Base-by-base conservation (phyloP, 2,797 vertebrate species). In the Eutrigla gurnardus region DNA sequence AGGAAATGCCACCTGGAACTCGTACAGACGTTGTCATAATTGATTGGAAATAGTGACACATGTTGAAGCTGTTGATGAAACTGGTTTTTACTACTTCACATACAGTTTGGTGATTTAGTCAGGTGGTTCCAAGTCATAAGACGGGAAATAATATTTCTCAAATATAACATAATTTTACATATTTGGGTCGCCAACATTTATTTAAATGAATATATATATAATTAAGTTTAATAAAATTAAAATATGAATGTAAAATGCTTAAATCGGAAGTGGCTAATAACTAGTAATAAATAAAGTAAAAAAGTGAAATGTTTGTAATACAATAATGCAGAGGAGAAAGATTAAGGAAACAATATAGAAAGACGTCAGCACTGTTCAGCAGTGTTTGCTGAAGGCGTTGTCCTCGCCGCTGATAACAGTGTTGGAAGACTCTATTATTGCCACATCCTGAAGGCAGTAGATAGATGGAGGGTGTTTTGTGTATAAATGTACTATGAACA, bases 371-470 rank as follows among this genome's bases (percentile, higher is more conserved):
- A 25, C 3, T 25, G 47, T 11, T 74, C 25, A 80, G 57, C 25
- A 25, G 57, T 78, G 64, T 15, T 13, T 52, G 32, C 49, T 40
- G 47, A 15, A 52, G 46, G 17, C 0, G 6, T 1, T 1, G 32
- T 37, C 2, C 2, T 39, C 6, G 0, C 12, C 7, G 6, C 37
- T 77, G 60, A 81, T 82, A 78, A 61, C 11, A 25, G 18, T 0
- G 47, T 32, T 50, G 43, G 50, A 37, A 85, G 81, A 69, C 25
- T 11, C 11, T 61, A 40, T 65, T 59, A 70, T 61, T 54, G 39
- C 42, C n/a, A 11, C 10, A 53, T 60, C 13, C n/a, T 68, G 33
- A n/a, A 25, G 47, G 46, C 49, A 32, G 63, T 6, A 25, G 8
- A 54, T 12, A 57, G 7, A 42, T 5, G 67, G 17, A n/a, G 12